These are phyloP conservation scores for Lethenteron camtschaticum DNA, from an alignment of 2,113 vertebrate genomes.

Conservation along the genomic window DNA sequence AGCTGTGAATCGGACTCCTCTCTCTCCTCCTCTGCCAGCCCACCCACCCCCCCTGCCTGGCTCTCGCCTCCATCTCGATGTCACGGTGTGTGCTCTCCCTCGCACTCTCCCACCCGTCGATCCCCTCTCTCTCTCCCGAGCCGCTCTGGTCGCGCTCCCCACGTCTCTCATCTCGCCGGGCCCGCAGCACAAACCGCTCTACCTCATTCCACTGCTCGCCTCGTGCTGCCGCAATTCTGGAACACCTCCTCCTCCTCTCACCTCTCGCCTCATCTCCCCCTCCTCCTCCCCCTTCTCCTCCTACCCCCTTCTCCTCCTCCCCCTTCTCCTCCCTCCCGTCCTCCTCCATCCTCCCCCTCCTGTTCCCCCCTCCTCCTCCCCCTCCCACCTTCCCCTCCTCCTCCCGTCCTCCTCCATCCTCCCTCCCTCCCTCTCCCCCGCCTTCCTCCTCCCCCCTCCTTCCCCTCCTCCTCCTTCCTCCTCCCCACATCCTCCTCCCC, in stretches of 20 bases:
- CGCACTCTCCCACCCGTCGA: neutral
- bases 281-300: neutral
- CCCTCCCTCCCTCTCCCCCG: neutral
- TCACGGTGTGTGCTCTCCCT: neutral
- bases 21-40: neutral
- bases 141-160: neutral
- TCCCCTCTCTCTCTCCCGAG: neutral
- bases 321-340: neutral
- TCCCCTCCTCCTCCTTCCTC: too few species aligned
- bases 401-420: neutral
- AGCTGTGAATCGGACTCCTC: neutral
- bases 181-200: neutral
- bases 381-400: neutral
- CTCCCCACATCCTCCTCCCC: neutral
- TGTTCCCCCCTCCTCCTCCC: neutral
- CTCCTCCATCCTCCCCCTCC: neutral
- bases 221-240: neutral
- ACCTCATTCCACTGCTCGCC: neutral
- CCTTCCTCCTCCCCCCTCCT: neutral
- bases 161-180: neutral
- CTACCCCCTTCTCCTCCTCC: neutral
- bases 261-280: neutral
- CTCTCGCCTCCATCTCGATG: neutral
- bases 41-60: neutral
- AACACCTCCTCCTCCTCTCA: neutral